Percentiles rank a stretch among this genome's conserved stretches.
phyloP scores from a whole-genome alignment of 2,888 invertebrate species.

The Drosophila demipolita region DNA sequence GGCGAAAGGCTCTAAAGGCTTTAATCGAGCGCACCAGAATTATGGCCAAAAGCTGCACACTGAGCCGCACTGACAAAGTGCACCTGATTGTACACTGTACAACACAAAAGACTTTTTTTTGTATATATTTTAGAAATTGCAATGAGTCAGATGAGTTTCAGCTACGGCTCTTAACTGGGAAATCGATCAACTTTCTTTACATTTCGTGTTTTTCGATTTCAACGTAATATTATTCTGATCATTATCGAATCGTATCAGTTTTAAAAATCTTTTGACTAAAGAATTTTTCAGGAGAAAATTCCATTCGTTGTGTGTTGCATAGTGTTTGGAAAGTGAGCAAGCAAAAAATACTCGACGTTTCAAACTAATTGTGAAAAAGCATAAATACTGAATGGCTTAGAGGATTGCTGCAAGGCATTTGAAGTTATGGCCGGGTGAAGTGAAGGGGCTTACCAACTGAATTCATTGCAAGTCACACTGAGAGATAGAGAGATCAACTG shows the following conservation, averaged over 20 bases:
- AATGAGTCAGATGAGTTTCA: not conserved
- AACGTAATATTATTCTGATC: not conserved
- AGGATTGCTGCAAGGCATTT: conserved; percentile 10
- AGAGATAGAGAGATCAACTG: conserved; percentile 59
- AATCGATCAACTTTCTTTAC: not conserved
- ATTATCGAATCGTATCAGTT: not conserved
- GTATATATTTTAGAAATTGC: not conserved
- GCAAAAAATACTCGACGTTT: conserved; percentile 18
- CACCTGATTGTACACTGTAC: conserved; percentile 20
- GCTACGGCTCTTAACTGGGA: not conserved
- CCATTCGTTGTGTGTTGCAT: not conserved
- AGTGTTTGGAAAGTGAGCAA: conserved; percentile 12
- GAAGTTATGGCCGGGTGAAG: not conserved
- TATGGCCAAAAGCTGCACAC: conserved; percentile 36
- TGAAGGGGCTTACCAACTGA: conserved; percentile 23
- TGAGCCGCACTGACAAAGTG: conserved; percentile 11
- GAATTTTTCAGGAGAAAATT: not conserved
- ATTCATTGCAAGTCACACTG: conserved; percentile 41
- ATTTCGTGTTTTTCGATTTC: not conserved
- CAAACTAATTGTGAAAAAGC: conserved; percentile 48
- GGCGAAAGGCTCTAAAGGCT: conserved; percentile 60
- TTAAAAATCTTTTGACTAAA: not conserved
- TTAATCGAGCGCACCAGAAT: conserved; percentile 69
- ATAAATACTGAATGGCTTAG: conserved; percentile 36
- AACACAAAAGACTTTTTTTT: not conserved